Percentiles rank a stretch among this genome's conserved stretches.
These are phyloP conservation scores for Chaenodraco wilsoni DNA, from an alignment of 2,797 vertebrate species.

Conservation along the genomic window DNA sequence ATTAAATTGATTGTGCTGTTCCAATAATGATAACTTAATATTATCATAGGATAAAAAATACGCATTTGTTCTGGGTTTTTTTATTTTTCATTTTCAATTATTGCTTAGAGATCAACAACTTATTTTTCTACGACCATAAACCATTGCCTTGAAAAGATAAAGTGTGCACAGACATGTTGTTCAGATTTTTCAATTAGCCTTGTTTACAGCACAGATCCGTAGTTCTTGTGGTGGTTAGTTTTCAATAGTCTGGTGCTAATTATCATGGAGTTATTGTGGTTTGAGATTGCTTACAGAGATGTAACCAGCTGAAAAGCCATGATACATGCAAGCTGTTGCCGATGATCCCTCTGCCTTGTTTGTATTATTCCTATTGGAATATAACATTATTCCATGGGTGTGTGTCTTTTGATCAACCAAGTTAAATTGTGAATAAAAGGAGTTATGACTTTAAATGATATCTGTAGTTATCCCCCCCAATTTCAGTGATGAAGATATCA, in stretches of 20 bases:
- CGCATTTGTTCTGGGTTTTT: conserved; percentile 5
- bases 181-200: background rate
- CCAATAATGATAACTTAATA: conserved; percentile 1
- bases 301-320: background rate
- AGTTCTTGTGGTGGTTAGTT: background rate
- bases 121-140: conserved; percentile 2
- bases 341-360: background rate
- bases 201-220: background rate
- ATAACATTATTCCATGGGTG: background rate
- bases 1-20: conserved; percentile 14
- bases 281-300: background rate
- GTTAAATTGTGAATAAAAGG: background rate
- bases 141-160: background rate
- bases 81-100: conserved; percentile 5
- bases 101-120: background rate
- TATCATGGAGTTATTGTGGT: conserved; percentile 2
- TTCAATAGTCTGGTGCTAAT: background rate
- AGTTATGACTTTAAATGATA: background rate
- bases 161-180: background rate
- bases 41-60: background rate
- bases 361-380: background rate
- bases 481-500: background rate
- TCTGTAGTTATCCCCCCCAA: background rate
- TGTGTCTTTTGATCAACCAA: background rate
- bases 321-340: background rate